Evolutionary conservation across 2,888 invertebrate species (phyloP), one percentile per base, ranked within the genome.

Genomic region (Ichneumoninae sp.): DNA sequence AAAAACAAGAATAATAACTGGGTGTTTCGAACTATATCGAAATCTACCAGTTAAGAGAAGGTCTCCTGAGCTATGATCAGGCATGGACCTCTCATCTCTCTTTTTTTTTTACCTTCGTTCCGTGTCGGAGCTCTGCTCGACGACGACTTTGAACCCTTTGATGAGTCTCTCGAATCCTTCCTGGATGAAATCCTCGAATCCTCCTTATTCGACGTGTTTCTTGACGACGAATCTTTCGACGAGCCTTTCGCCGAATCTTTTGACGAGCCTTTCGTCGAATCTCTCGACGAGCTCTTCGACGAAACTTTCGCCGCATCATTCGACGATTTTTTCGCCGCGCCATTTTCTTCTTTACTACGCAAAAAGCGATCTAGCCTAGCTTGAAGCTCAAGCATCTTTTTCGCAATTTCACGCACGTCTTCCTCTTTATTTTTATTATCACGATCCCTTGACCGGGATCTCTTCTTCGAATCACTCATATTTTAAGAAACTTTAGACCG

Each of bases 311-410:
- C 0, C 40, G 40, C 0, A 10, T 40, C 10, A 1, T 8, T 40
- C 40, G 40, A 0, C 40, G 8, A 40, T 1, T 40, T 8, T 8
- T 8, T 40, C 8, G 40, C 7, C 40, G 6, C 36, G 36, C 16
- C 26, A 7, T 70, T 16, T 30, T 50, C 70, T 3, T 54, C 33
- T 26, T 70, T 19, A 6, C 50, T 19, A 7, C 22, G 50, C 30
- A 70, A 70, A 13, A 16, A 16, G 30, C 70, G 52, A 8, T 70
- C 50, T 33, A 70, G 33, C 52, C 70, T 70, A 30, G 22, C n/a
- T 33, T 70, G 50, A 7, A 70, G 70, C 16, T 54, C 70, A n/a
- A 30, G 44, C 70, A 70, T 70, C 52, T 8, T 70, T 70, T 70
- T 52, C 50, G 50, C 70, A 30, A 50, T 70, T 33, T 70, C 52